These are phyloP conservation scores for Drosophila teissieri DNA, from an alignment of 1,140 invertebrate species.

Conservation along the genomic window DNA sequence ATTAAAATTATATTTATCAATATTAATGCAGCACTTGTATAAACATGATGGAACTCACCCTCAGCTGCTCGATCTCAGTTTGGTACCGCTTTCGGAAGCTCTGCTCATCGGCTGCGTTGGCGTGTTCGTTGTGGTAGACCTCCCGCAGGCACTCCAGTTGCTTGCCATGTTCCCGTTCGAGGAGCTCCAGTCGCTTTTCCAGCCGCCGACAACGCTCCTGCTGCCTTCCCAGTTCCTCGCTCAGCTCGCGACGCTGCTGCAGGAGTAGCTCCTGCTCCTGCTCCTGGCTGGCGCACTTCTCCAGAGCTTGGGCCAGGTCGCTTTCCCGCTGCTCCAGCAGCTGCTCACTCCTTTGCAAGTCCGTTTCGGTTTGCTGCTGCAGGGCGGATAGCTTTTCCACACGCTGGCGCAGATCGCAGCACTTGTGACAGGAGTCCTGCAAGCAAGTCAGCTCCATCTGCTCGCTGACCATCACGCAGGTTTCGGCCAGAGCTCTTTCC, in stretches of 20 bases:
- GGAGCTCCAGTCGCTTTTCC: constrained; percentile 88
- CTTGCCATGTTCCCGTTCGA: constrained; percentile 91
- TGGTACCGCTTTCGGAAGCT: constrained; percentile 91
- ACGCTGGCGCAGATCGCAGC: constrained; percentile 79
- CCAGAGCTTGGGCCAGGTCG: constrained; percentile 70
- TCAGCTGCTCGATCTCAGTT: constrained; percentile 93
- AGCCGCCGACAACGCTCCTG: constrained; percentile 88
- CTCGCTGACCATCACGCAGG: constrained; percentile 84
- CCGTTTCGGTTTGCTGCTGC: constrained; percentile 66
- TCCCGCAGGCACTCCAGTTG: constrained; percentile 90
- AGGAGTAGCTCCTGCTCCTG: constrained; percentile 70
- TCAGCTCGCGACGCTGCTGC: constrained; percentile 80
- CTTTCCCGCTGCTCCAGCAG: constrained; percentile 70
- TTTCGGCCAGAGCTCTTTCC: constrained; percentile 87
- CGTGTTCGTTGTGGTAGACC: constrained; percentile 88
- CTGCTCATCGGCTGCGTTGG: constrained; percentile 86
- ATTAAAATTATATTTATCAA: neutral
- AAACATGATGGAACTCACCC: constrained; percentile 84
- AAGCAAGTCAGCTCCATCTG: constrained; percentile 79
- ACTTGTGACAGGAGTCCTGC: constrained; percentile 85
- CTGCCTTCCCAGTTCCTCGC: constrained; percentile 85
- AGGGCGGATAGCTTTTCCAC: constrained; percentile 65
- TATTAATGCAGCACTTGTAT: neutral
- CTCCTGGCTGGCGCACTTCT: constrained; percentile 72
- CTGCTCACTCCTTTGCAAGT: constrained; percentile 70